Evolutionary conservation across 2,113 vertebrate genomes (phyloP), one percentile per base, ranked within the genome.

Genomic region (Loxodonta africana): DNA sequence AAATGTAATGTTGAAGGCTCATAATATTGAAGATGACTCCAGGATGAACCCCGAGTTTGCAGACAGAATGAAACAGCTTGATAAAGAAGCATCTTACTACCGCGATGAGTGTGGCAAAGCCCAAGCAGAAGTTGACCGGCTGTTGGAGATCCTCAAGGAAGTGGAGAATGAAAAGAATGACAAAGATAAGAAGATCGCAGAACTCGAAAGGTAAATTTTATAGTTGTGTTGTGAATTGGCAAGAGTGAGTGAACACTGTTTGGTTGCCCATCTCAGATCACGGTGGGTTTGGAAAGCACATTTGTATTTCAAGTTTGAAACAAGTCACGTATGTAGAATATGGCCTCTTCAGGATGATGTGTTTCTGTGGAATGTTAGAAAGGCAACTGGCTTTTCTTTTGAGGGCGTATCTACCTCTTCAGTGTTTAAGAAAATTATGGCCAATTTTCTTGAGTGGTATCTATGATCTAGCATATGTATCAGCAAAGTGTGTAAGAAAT

Each of bases 131-230:
- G 99, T 99, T 80, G 99, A 99, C 97, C 98, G 99, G 97, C 98
- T 99, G 84, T 98, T 99, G 98, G 99, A 99, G 95, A 99, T 99
- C 95, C 99, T 99, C 95, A 99, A 98, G 95, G 99, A 99, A 88
- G 99, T 99, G 76, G 99, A 99, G 97, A 98, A 99, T 48, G 99
- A 99, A 97, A 99, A 99, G 98, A 99, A 99, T 25, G 99, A 99
- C 98, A 99, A 99, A 98, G 99, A 99, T 98, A 99, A 99, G 98
- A 99, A 99, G 98, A 99, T 99, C 48, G 98, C 99, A 8, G 99
- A 99, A 92, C 99, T 99, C 37, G 99, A 99, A 98, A 99, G 99
- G 99, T 99, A 99, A 98, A 96, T 96, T 92, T 60, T 97, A 62
- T 25, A 92, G 20, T 78, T 77, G 21, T 51, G 26, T 37, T 88